Base-by-base conservation (phyloP, 2,797 vertebrate species). In the Australoheros facetus region DNA sequence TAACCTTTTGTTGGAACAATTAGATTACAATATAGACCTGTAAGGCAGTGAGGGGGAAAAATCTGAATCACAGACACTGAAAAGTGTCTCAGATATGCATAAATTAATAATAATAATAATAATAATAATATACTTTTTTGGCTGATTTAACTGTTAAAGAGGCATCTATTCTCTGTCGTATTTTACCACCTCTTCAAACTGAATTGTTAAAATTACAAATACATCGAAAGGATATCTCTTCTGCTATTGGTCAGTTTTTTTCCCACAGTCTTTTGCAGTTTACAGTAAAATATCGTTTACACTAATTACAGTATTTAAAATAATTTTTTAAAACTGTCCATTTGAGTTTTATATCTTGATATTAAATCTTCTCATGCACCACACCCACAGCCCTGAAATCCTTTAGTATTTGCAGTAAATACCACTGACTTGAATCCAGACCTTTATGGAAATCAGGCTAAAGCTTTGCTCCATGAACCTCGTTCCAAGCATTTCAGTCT, bases 311-410 rank as follows among this genome's bases (percentile, higher is more conserved):
- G 30, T 32, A 32, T 32, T 32, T 32, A 32, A 30, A 30, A 4
- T 4, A 30, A 37, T 60, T 21, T 21, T 60, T 60, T 16, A 62
- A 26, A 62, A 23, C n/a, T 0, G 2, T 62, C 0, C 1, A 0
- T 42, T 16, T 45, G 11, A 39, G 10, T 12, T 39, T 39, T 12
- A 8, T 9, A 34, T 9, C 8, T 62, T 62, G 7, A 3, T 0
- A 3, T 0, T 42, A 62, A 4, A 26, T 64, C 23, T 23, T 64
- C 37, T 42, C 21, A 14, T 21, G 37, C 8, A 0, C 21, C 42
- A 5, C 13, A 42, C 2, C 7, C 59, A 62, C 37, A 62, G 37
- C 59, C n/a, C 37, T 64, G 3, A 42, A 0, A 23, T 64, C 21
- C 37, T 26, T 45, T 10, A 26, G 21, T 64, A 42, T 17, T 64